Evolutionary conservation across 2,888 invertebrate genomes (phyloP).

Genomic region (Galeopsomyia nigrocyanea): DNA sequence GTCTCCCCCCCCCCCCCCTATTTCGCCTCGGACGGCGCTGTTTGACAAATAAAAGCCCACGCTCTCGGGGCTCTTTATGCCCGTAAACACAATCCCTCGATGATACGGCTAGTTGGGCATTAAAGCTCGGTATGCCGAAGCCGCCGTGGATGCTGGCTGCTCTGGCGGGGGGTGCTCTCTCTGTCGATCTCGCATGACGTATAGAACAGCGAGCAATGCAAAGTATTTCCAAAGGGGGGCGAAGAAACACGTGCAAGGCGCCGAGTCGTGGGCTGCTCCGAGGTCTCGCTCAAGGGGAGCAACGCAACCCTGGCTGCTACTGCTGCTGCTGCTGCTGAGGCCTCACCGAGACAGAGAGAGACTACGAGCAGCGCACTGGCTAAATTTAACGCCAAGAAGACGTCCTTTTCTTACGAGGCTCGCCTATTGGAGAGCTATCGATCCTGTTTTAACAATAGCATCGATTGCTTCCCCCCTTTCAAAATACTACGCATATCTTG

Average conservation of each 20-base stretch:
- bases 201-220: constrained; percentile 57
- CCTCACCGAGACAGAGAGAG: too few relatives aligned
- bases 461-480: too few relatives aligned
- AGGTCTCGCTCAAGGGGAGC: constrained; percentile 37
- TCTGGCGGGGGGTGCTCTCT: constrained; percentile 11
- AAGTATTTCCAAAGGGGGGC: constrained; percentile 56
- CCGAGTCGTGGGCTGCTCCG: constrained; percentile 8
- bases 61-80: constrained; percentile 51
- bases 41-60: constrained; percentile 66
- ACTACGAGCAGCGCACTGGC: too few relatives aligned
- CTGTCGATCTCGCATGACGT: constrained; percentile 2
- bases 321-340: too few relatives aligned
- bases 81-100: constrained; percentile 58
- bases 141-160: background rate
- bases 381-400: too few relatives aligned
- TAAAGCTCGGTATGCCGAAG: constrained; percentile 64
- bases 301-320: too few relatives aligned
- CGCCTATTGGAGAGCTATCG: too few relatives aligned
- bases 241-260: constrained; percentile 63
- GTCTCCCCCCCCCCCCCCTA: background rate
- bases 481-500: too few relatives aligned
- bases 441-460: too few relatives aligned
- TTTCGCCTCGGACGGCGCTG: constrained; percentile 53
- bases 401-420: too few relatives aligned
- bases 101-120: constrained; percentile 68